Conservation (phyloP, 2,113 vertebrate species). For the Formicarius rufipectus region DNA sequence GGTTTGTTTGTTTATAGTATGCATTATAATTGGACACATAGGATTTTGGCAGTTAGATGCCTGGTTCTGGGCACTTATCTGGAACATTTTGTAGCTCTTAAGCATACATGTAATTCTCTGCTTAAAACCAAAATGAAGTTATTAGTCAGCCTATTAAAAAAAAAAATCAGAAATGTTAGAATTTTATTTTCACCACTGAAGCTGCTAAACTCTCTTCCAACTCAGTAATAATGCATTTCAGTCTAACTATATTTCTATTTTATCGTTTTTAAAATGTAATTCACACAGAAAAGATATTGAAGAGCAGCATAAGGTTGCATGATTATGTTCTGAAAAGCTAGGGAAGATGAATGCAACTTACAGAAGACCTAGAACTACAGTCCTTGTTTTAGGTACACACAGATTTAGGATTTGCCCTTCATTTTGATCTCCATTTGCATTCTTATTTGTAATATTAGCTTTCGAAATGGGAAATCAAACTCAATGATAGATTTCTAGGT, state of each 20-base stretch:
- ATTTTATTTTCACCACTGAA: slow-evolving; percentile 43
- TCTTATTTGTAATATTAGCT: not conserved
- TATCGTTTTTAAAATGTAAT: not conserved
- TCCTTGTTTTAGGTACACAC: not conserved
- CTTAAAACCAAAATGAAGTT: slow-evolving; percentile 40
- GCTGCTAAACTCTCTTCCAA: not conserved
- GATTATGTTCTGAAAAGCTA: not conserved
- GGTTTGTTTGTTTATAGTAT: not conserved
- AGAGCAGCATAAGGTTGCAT: not conserved
- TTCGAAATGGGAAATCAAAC: not conserved
- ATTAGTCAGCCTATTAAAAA: slow-evolving; percentile 65
- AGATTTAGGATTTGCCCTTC: not conserved
- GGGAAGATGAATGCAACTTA: not conserved
- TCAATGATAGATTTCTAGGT: not conserved
- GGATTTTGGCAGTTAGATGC: not conserved
- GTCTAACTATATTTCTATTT: not conserved
- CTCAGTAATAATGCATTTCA: not conserved
- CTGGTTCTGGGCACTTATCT: slow-evolving; percentile 1
- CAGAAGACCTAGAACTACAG: not conserved
- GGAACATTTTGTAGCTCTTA: slow-evolving; percentile 19
- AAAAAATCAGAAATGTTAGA: slow-evolving; percentile 49
- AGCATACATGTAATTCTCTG: slow-evolving; percentile 24
- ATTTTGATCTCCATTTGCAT: not conserved
- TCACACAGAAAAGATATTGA: not conserved
- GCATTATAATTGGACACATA: not conserved